These are phyloP conservation scores for Tipula confusa DNA, from an alignment of 2,888 invertebrate species.

Conservation along the genomic window DNA sequence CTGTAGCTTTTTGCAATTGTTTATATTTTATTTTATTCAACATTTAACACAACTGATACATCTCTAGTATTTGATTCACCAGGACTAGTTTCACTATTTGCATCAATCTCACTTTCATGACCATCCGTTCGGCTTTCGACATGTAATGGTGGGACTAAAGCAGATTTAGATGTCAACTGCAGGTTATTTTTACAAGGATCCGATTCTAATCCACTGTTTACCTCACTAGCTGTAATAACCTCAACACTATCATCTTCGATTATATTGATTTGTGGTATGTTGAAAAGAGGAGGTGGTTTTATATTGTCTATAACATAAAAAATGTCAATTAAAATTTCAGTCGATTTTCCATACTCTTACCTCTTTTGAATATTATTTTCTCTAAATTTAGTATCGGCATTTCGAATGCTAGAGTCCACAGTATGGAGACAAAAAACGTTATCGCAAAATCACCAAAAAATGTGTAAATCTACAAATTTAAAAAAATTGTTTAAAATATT, in stretches of 20 bases:
- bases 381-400: conserved; percentile 36
- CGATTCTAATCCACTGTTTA: too few relatives aligned
- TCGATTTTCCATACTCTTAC: neutral
- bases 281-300: neutral
- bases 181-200: too few relatives aligned
- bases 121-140: too few relatives aligned
- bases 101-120: too few relatives aligned
- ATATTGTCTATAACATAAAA: neutral
- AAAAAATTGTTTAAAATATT: neutral
- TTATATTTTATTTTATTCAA: too few relatives aligned
- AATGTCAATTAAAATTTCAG: neutral
- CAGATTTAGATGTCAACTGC: too few relatives aligned
- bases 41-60: too few relatives aligned
- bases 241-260: neutral
- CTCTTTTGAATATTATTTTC: conserved; percentile 32
- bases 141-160: too few relatives aligned
- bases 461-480: neutral
- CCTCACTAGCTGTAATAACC: neutral
- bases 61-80: too few relatives aligned
- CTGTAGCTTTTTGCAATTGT: too few relatives aligned
- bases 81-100: too few relatives aligned
- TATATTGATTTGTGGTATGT: neutral
- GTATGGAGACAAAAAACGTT: conserved; percentile 34
- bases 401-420: conserved; percentile 36
- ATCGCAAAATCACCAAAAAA: conserved; percentile 35